Conservation (phyloP, 2,888 invertebrate genomes). For the Polymixis flavicincta region DNA sequence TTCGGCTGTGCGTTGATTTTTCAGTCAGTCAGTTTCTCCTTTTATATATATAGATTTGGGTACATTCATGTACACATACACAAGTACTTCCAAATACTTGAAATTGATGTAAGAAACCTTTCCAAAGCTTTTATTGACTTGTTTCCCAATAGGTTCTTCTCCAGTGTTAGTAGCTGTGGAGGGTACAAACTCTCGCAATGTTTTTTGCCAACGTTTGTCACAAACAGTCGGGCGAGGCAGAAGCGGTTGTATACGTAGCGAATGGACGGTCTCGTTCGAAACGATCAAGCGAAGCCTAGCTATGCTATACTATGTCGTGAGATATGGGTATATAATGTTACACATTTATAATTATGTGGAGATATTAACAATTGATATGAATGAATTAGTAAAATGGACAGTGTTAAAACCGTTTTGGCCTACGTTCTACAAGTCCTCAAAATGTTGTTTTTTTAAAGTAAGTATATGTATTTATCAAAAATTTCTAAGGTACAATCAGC, state of each 20-base stretch:
- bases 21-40: too few species aligned
- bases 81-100: neutral
- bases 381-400: slow-evolving; percentile 55
- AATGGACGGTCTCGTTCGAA: slow-evolving; percentile 71
- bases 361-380: slow-evolving; percentile 55
- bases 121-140: neutral
- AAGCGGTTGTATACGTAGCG: slow-evolving; percentile 70
- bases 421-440: neutral
- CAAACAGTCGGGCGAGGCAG: slow-evolving; percentile 65
- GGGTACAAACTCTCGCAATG: neutral
- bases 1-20: too few species aligned
- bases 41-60: too few species aligned
- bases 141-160: slow-evolving; percentile 1
- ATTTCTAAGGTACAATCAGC: slow-evolving; percentile 18
- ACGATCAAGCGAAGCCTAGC: slow-evolving; percentile 53
- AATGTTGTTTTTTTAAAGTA: neutral
- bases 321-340: slow-evolving; percentile 16
- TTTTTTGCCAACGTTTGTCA: slow-evolving; percentile 58
- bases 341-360: slow-evolving; percentile 33
- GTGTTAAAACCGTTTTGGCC: slow-evolving; percentile 16
- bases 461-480: slow-evolving; percentile 37
- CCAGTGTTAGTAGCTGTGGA: neutral
- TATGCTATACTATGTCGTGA: slow-evolving; percentile 34
- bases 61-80: neutral
- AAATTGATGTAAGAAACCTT: neutral